Evolutionary conservation across 2,113 vertebrate genomes (phyloP), one percentile per base, ranked within the genome.

Genomic region (Sturnus vulgaris): DNA sequence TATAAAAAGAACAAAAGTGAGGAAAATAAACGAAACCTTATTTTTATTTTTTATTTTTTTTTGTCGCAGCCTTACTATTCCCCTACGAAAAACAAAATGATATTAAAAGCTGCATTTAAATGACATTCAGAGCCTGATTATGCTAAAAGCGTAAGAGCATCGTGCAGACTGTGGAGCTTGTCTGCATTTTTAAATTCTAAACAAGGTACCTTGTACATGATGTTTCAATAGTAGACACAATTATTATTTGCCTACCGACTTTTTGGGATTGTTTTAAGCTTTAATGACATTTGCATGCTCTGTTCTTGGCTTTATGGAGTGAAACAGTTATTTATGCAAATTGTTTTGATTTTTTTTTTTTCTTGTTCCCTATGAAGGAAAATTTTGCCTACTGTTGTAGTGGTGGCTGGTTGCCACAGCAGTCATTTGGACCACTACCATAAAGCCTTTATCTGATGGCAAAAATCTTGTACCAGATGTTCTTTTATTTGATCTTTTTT

Each of bases 301-400:
- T 44, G 37, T 82, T 97, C 82, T 93, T 88, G 53, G 60, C 97
- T 95, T 97, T 95, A 94, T 96, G 79, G 87, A 91, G 95, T 89
- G 85, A 88, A 94, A 97, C 93, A 95, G 98, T 95, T 97, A 96
- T 95, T 93, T 95, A 97, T 96, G 97, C 89, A 97, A 97, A 96
- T 92, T 75, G 56, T 31, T 95, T 59, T 20, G 5, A 66, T 46
- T 46, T 52, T 50, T 50, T 42, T 42, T 37, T 37, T 37, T 37
- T 37, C 37, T 76, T 75, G 83, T 86, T 86, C 20, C 8, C 87
- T 57, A 37, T 37, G 70, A 95, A 95, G 77, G 88, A 77, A 94
- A 92, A 91, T 69, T 60, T 91, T 93, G 68, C 80, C 69, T 33
- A 49, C 63, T 90, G 55, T 50, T 87, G 37, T 31, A 82, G 27